Base-by-base conservation (phyloP, 2,888 invertebrate species). In the Buathra laborator region DNA sequence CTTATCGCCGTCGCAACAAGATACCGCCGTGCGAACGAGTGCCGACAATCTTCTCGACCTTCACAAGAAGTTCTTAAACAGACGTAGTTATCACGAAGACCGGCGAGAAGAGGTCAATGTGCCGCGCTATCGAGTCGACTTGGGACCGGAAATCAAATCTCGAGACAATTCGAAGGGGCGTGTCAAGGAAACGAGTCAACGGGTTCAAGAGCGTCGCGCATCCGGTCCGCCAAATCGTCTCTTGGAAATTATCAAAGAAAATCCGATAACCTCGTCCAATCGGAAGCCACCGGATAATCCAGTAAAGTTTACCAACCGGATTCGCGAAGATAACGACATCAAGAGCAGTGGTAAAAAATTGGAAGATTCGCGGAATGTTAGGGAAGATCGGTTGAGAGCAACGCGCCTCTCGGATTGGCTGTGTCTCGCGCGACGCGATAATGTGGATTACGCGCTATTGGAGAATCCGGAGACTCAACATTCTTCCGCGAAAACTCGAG, bases 1-100 rank as follows among this genome's bases (percentile, higher is more conserved):
- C 89, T 94, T 97, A 12, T 97, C 97, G 0, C 97, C 97, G 0
- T 96, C 96, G 5, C 97, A 97, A 91, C 95, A 95, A 89, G 95
- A 95, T 24, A 95, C 94, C 59, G 94, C 94, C 67, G 91, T 95
- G n/a, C 93, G 94, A 67, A 94, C 95, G 68, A 95, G 95, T 87
- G 95, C 96, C 1, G 96, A 96, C 89, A 95, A 95, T 87, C 94
- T 97, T 66, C 94, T 96, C 3, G 96, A 97, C 89, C 95, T 96
- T 88, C 97, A 97, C 89, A 95, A 95, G 87, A 97, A 96, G 91
- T 96, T 95, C 92, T 92, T 96, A n/a, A 96, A 96, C 88, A 94
- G 96, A 59, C 95, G 95, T 86, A 95, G 95, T 24, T 95, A 95
- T 89, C 95, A 95, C 88, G 95, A 95, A 88, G 89, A 90, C 5